Evolutionary conservation across 2,113 vertebrate genomes (phyloP).

Genomic region (Sinocyclocheilus anshuiensis): DNA sequence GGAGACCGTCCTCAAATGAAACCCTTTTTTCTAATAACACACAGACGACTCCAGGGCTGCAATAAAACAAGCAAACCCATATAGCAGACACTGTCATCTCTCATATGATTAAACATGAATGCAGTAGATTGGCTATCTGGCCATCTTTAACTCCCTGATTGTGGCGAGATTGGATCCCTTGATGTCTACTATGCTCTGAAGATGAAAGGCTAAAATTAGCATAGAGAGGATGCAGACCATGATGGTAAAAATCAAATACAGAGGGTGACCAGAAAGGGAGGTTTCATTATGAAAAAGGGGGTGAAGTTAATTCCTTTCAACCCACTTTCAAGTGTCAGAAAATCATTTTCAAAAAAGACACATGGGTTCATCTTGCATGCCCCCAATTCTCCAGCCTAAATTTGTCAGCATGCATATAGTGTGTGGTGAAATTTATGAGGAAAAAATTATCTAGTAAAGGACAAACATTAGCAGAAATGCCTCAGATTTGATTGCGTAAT

Average conservation of each 20-base stretch:
- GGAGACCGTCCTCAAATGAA: conserved; percentile 33
- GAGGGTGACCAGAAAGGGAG: not conserved
- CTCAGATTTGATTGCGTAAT: not conserved
- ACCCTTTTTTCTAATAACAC: conserved; percentile 41
- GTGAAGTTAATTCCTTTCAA: conserved; percentile 8
- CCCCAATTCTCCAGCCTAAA: not conserved
- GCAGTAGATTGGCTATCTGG: conserved; percentile 7
- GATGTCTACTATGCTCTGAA: conserved; percentile 18
- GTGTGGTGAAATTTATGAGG: not conserved
- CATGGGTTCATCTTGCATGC: not conserved
- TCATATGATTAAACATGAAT: conserved; percentile 39
- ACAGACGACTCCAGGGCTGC: conserved; percentile 2
- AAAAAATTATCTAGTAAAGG: too few relatives aligned
- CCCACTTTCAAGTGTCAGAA: not conserved
- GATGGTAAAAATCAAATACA: conserved; percentile 15
- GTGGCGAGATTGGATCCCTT: conserved; percentile 41
- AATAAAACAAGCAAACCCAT: conserved; percentile 13
- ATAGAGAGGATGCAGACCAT: conserved; percentile 26
- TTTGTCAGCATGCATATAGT: not conserved
- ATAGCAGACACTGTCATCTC: not conserved
- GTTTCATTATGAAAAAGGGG: conserved; percentile 31
- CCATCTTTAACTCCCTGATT: conserved; percentile 28
- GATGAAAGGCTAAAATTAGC: conserved; percentile 49
- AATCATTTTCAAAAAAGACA: conserved; percentile 6
- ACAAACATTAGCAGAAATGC: not conserved